Percentiles rank a stretch among this genome's conserved stretches.
Evolutionary conservation across 2,113 vertebrate species (phyloP).

Genomic region (Zingel zingel): DNA sequence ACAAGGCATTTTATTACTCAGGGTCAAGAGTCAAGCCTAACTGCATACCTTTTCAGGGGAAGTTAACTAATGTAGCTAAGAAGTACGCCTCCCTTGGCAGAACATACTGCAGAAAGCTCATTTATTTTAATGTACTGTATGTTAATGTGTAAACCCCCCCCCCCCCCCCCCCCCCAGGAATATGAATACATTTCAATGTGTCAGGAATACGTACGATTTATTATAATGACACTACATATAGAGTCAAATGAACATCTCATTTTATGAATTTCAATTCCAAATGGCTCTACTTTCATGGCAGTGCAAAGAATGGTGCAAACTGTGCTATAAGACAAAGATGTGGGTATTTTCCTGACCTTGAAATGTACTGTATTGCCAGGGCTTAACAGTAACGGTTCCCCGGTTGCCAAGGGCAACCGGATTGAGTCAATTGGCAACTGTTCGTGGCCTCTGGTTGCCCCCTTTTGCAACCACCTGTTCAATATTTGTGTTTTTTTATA

Average conservation of each 20-base stretch:
- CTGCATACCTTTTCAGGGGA: not conserved
- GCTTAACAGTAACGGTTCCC: too few relatives aligned
- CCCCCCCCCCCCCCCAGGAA: too few relatives aligned
- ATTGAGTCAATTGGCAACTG: too few relatives aligned
- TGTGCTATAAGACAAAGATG: not conserved
- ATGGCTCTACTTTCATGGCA: not conserved
- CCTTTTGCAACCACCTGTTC: too few relatives aligned
- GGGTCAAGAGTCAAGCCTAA: slow-evolving; percentile 31
- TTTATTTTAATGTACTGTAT: slow-evolving; percentile 48
- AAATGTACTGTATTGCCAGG: not conserved
- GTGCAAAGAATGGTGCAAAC: not conserved
- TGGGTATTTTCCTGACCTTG: slow-evolving; percentile 20
- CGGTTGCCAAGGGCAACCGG: too few relatives aligned
- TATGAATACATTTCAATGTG: slow-evolving; percentile 54
- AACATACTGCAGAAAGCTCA: slow-evolving; percentile 25
- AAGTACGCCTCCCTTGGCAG: not conserved
- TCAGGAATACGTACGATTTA: slow-evolving; percentile 30
- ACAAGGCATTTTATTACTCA: slow-evolving; percentile 17
- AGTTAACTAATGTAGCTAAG: slow-evolving; percentile 23
- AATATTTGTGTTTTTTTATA: too few relatives aligned
- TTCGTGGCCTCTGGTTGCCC: too few relatives aligned
- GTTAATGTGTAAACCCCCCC: slow-evolving; percentile 60
- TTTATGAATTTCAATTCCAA: slow-evolving; percentile 22
- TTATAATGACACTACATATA: slow-evolving; percentile 12
- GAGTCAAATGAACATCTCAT: slow-evolving; percentile 18